These are phyloP conservation scores for Anorthoa munda DNA, from an alignment of 2,888 invertebrate genomes.

Conservation along the genomic window DNA sequence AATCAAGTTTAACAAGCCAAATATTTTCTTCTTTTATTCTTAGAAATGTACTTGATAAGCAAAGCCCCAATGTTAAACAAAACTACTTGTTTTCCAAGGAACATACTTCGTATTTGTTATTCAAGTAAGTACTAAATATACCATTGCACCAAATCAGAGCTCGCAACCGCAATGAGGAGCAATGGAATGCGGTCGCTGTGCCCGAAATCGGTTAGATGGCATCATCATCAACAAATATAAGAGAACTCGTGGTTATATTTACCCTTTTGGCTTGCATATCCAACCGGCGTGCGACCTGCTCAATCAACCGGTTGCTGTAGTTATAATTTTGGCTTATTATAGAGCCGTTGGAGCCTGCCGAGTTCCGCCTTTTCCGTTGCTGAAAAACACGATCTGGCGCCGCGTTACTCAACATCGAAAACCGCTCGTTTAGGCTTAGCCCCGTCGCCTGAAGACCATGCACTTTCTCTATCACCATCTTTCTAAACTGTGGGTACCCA, in stretches of 20 bases:
- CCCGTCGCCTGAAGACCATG: constrained; percentile 87
- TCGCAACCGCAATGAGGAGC: too few species aligned
- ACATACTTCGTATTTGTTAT: neutral
- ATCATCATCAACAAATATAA: neutral
- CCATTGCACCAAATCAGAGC: too few species aligned
- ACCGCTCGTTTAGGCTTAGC: constrained; percentile 81
- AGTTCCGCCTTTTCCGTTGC: constrained; percentile 67
- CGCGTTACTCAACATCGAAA: constrained; percentile 75
- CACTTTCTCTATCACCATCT: constrained; percentile 84
- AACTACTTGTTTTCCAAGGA: neutral
- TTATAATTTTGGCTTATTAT: constrained; percentile 68
- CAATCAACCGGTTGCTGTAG: constrained; percentile 72
- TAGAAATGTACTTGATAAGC: neutral
- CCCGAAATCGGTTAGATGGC: too few species aligned
- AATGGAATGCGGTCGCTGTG: too few species aligned
- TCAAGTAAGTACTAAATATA: too few species aligned
- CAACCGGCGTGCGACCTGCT: constrained; percentile 79
- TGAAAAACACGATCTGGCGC: constrained; percentile 62
- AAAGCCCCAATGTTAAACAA: neutral
- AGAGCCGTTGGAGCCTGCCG: constrained; percentile 61
- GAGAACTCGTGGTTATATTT: constrained; percentile 40
- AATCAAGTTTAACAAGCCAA: neutral
- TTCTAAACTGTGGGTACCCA: constrained; percentile 33
- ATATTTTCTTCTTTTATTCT: neutral
- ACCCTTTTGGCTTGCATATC: constrained; percentile 79